Base-by-base conservation (phyloP, 1,140 invertebrate genomes). In the Drosophila sulfurigaster region DNA sequence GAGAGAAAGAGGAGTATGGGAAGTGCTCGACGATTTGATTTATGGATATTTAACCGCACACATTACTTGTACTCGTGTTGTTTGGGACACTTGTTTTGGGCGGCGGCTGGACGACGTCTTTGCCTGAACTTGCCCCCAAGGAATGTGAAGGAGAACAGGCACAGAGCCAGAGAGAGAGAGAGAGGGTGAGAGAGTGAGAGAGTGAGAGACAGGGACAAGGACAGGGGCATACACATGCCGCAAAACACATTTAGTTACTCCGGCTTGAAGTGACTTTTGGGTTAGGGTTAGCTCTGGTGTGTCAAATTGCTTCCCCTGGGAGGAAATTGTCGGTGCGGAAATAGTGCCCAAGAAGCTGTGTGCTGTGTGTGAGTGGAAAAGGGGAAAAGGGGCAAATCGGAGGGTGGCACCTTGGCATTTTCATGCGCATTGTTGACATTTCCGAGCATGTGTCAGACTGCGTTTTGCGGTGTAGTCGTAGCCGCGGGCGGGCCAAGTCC, bases 371-470 rank as follows among this genome's bases (percentile, higher is more conserved):
- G 16, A 20, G 15, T 7, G 10, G 49, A 30, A 49, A 2, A 30
- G 32, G 38, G 65, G 64, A 66, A 67, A 65, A 32, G 32, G 2
- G 54, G 60, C 58, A 59, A 77, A 62, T 25, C 20, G 20, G 20
- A 71, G 68, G 75, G 75, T 69, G 81, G 72, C 58, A 66, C 71
- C 82, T 70, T 91, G 76, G 80, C 76, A 91, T 87, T 91, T 90
- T 87, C 83, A 83, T 90, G 90, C 86, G 76, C 80, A 90, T 81
- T 90, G 86, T 90, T 91, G 90, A 91, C 90, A 91, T 91, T 85
- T 91, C 71, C 77, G 75, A 86, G 82, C 89, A 87, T 87, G 83
- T 88, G 85, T 79, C 58, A 77, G 70, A 67, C 70, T 49, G 48
- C 51, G 60, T 46, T 63, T 48, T 60, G 60, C 41, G 41, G 59